Percentiles rank a stretch among this genome's conserved stretches.
Conservation (phyloP, 2,888 invertebrate genomes). For the Harpagoxenus sublaevis region DNA sequence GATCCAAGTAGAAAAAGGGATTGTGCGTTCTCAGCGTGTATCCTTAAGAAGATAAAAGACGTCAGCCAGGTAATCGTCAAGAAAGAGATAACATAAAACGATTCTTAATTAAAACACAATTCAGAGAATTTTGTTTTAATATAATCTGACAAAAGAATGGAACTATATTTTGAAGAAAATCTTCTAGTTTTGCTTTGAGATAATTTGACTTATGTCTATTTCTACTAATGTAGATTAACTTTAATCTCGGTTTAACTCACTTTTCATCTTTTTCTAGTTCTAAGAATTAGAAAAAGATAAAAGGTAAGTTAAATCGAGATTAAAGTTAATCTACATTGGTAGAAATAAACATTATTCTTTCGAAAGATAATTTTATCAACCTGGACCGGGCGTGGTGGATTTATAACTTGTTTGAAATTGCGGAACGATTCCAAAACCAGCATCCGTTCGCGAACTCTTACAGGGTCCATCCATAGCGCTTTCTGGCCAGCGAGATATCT, state of each 20-base stretch:
- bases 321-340: no score
- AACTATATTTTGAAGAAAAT: background rate
- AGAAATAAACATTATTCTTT: background rate
- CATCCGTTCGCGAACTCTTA: slow-evolving; percentile 37
- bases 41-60: slow-evolving; percentile 61
- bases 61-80: background rate
- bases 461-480: slow-evolving; percentile 34
- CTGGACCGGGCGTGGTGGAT: slow-evolving; percentile 71
- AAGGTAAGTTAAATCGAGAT: no score
- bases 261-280: no score
- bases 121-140: background rate
- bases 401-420: slow-evolving; percentile 42
- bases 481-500: slow-evolving; percentile 72
- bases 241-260: no score
- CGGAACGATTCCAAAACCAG: slow-evolving; percentile 65
- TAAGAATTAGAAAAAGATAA: no score
- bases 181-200: background rate
- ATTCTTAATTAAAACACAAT: background rate
- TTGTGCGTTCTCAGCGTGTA: slow-evolving; percentile 63
- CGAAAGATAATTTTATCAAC: slow-evolving; percentile 29
- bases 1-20: slow-evolving; percentile 71
- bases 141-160: background rate
- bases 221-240: no score
- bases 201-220: background rate
- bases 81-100: background rate